Conservation (phyloP, 2,113 vertebrate species). For the Pseudopodoces humilis region DNA sequence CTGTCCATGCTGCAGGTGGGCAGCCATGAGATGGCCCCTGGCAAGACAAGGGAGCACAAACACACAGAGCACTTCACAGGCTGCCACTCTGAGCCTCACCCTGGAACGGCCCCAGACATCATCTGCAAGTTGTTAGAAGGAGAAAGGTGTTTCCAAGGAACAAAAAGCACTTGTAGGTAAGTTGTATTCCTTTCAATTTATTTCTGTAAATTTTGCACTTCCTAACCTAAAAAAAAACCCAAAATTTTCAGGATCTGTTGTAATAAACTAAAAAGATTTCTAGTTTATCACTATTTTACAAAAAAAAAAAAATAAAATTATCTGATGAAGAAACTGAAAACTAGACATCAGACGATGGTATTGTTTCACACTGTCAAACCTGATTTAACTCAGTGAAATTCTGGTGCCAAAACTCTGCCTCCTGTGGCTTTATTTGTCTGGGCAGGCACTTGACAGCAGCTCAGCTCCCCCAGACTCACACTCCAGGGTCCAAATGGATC, state of each 20-base stretch:
- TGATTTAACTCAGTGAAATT: background rate
- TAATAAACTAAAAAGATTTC: background rate
- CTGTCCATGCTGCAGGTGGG: background rate
- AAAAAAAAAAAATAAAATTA: background rate
- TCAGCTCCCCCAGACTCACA: background rate
- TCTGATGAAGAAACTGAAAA: background rate
- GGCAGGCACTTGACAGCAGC: background rate
- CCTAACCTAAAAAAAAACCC: background rate
- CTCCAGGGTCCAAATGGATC: background rate
- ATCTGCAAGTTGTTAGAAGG: background rate
- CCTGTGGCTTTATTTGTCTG: background rate
- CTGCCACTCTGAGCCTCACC: background rate
- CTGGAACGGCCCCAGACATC: background rate
- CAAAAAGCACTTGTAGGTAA: background rate
- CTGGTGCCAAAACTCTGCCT: background rate
- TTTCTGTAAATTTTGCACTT: background rate
- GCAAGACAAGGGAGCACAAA: accelerated
- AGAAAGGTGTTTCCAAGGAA: background rate
- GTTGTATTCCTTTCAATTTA: background rate
- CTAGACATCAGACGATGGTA: background rate
- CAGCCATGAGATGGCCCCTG: background rate
- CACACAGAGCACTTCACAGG: background rate
- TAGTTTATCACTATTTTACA: background rate
- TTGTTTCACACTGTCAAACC: background rate
- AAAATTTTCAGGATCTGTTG: background rate